A percentile compares a stretch with the other conserved stretches of the same genome.
Conservation (phyloP, 2,113 vertebrate genomes). For the Orthochromis malagaraziensis region DNA sequence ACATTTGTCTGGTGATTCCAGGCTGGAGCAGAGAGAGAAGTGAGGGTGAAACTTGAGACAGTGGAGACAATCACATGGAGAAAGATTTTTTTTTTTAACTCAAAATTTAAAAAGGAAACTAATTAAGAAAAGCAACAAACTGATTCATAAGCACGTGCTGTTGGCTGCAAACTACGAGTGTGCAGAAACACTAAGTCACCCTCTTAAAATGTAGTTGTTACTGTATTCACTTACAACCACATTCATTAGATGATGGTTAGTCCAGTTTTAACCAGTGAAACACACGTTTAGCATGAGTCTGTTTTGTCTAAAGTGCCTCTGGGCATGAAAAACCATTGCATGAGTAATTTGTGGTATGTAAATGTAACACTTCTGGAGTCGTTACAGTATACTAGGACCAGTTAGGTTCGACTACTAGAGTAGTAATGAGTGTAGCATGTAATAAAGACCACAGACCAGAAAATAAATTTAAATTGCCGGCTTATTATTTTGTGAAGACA, state of each 20-base stretch:
- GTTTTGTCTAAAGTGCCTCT: not conserved
- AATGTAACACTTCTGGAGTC: not conserved
- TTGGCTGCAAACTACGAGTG: not conserved
- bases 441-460: too few relatives aligned
- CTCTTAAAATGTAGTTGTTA: not conserved
- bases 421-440: too few relatives aligned
- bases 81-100: not conserved
- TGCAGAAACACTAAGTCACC: not conserved
- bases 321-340: not conserved
- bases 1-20: not conserved
- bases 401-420: too few relatives aligned
- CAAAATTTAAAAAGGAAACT: not conserved
- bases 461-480: too few relatives aligned
- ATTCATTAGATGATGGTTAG: not conserved
- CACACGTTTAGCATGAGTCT: rapidly evolving
- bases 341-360: not conserved
- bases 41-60: not conserved
- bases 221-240: not conserved
- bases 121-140: not conserved
- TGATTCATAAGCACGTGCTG: not conserved
- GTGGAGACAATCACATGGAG: not conserved
- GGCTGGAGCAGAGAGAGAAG: not conserved
- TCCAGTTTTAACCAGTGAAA: not conserved
- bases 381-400: too few relatives aligned
- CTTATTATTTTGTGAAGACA: too few relatives aligned